These are phyloP conservation scores for Heteronetta atricapilla DNA, from an alignment of 2,113 vertebrate species.

Conservation along the genomic window DNA sequence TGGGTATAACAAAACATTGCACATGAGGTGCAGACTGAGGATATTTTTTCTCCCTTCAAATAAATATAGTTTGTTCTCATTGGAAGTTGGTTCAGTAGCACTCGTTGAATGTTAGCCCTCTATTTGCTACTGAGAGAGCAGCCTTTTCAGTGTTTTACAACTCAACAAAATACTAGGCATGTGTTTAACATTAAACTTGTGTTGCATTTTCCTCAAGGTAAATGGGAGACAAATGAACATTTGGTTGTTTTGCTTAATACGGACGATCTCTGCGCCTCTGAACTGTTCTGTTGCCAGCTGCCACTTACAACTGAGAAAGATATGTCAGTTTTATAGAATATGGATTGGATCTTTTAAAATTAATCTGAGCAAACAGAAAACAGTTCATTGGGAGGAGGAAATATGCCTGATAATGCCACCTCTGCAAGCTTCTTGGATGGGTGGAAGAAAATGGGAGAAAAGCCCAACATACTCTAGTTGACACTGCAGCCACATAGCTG, in stretches of 20 bases:
- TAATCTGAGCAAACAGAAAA: background rate
- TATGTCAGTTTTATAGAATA: background rate
- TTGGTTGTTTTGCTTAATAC: conserved; percentile 38
- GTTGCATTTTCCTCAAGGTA: conserved; percentile 1
- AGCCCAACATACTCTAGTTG: background rate
- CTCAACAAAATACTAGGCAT: background rate
- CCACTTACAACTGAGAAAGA: background rate
- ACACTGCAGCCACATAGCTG: background rate
- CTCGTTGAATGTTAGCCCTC: background rate
- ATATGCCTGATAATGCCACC: background rate
- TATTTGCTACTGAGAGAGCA: background rate
- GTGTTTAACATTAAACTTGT: background rate
- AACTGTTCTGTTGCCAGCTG: conserved; percentile 4
- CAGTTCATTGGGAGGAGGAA: background rate
- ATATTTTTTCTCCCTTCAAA: background rate
- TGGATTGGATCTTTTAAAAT: background rate
- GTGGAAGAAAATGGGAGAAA: background rate
- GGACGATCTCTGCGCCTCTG: background rate
- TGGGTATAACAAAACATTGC: background rate
- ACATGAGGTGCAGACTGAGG: background rate
- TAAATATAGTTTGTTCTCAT: background rate
- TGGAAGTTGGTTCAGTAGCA: background rate
- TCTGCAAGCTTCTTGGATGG: background rate
- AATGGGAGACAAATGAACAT: conserved; percentile 10
- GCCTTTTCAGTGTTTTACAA: background rate